Evolutionary conservation across 2,113 vertebrate species (phyloP), one percentile per base, ranked within the genome.

Genomic region (Anhinga anhinga): DNA sequence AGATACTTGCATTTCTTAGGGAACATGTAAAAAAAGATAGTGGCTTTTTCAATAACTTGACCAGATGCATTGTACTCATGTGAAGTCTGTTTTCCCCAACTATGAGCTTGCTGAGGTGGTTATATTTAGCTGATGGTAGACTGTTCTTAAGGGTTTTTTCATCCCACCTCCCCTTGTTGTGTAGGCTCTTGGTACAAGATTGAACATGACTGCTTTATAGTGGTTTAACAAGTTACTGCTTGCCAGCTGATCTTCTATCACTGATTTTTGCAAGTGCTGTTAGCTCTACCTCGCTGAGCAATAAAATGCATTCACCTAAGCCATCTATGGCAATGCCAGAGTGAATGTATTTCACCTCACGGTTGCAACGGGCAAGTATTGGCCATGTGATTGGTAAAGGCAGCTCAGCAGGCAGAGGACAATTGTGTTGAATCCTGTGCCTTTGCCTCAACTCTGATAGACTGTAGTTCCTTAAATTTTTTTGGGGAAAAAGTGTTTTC

Each of bases 101-200:
- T 36, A 19, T 9, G 50, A 62, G 53, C 55, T 71, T 62, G 59
- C 80, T 70, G 70, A 86, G 66, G 32, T 27, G 53, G 21, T 76
- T 93, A 55, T 62, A 72, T 96, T 95, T 84, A 95, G 83, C 44
- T 91, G 55, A 25, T 34, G 63, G 69, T 55, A 67, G 72, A 86
- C 76, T 92, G 59, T 82, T 87, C 80, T 92, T 42, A 6, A 50
- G 59, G 61, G 5, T 3, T 52, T 61, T 52, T 42, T 29, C 70
- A 67, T 69, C 21, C 70, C 49, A 10, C n/a, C 23, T 47, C 44
- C 7, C 25, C 29, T 91, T 45, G 58, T 86, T 81, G 59, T 84
- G 77, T 82, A 55, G 77, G 89, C 77, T 82, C 11, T 7, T 74
- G 83, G 80, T 94, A 52, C 52, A n/a, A 52, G 81, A 95, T 95